Evolutionary conservation across 2,888 invertebrate genomes (phyloP).

Genomic region (Microdon myrmicae): DNA sequence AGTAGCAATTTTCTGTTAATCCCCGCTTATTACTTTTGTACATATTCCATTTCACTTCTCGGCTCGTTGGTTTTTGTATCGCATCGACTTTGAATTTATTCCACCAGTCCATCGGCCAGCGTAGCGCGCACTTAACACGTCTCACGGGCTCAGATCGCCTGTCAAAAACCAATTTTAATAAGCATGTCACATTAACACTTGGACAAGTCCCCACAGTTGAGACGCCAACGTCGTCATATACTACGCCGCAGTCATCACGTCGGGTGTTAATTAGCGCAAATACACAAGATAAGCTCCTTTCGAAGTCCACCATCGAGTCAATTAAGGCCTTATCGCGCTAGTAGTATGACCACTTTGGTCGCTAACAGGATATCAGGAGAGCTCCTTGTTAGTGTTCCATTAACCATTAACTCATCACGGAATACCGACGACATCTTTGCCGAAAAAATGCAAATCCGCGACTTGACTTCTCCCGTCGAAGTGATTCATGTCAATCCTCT

Average conservation of each 20-base stretch:
- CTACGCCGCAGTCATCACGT: conserved; percentile 43
- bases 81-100: conserved; percentile 30
- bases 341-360: conserved; percentile 30
- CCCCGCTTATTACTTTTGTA: conserved; percentile 50
- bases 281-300: conserved; percentile 42
- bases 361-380: conserved; percentile 35
- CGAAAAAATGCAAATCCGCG: conserved; percentile 35
- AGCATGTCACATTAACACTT: conserved; percentile 47
- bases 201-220: conserved; percentile 16
- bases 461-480: conserved; percentile 8
- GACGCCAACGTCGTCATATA: conserved; percentile 25
- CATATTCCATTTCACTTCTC: conserved; percentile 33
- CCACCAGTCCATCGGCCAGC: conserved; percentile 35
- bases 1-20: conserved; percentile 41
- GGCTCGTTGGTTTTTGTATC: not conserved
- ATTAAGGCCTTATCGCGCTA: conserved; percentile 45
- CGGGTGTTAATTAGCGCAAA: conserved; percentile 51
- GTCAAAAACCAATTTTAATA: conserved; percentile 51
- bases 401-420: conserved; percentile 41
- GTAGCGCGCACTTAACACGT: conserved; percentile 25
- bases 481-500: conserved; percentile 35
- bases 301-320: conserved; percentile 41
- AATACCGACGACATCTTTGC: conserved; percentile 19
- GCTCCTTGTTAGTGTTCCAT: conserved; percentile 21
- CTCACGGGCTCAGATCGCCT: conserved; percentile 51